phyloP scores from a whole-genome alignment of 35 echinoderm and acorn worm genomes.

The Heliocidaris tuberculata region DNA sequence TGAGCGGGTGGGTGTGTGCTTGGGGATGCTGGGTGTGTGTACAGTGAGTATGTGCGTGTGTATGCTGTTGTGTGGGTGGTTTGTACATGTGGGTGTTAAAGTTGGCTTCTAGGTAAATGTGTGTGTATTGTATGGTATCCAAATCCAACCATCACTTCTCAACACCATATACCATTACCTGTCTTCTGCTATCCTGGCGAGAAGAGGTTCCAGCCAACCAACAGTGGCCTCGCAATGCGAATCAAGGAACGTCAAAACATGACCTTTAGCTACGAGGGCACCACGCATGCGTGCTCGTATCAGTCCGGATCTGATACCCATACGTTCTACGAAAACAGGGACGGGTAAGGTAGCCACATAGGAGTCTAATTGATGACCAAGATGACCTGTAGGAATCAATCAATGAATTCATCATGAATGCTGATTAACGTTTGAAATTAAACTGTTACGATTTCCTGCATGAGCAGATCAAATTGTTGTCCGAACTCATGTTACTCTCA shows the following conservation, averaged over 20 bases:
- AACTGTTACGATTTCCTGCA: too few relatives aligned
- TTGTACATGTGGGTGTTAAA: too few relatives aligned
- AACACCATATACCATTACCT: slow-evolving; percentile 70
- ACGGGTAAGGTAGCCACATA: slow-evolving; percentile 80
- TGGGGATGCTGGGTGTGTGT: too few relatives aligned
- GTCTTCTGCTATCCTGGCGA: slow-evolving; percentile 80
- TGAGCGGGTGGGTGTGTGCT: too few relatives aligned
- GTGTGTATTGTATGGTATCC: too few relatives aligned
- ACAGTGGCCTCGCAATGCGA: slow-evolving; percentile 83
- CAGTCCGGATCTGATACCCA: slow-evolving; percentile 63
- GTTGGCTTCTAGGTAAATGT: too few relatives aligned
- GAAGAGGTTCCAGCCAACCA: slow-evolving; percentile 84
- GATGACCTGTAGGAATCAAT: slow-evolving; percentile 57
- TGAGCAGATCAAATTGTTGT: neutral
- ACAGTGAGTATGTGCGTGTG: too few relatives aligned
- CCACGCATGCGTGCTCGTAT: slow-evolving; percentile 72
- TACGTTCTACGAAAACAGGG: slow-evolving; percentile 60
- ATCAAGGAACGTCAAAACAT: slow-evolving; percentile 74
- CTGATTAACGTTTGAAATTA: neutral
- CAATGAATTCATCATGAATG: neutral
- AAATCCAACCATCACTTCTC: too few relatives aligned
- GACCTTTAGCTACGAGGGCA: slow-evolving; percentile 65
- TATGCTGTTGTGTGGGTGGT: too few relatives aligned
- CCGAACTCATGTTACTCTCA: neutral
- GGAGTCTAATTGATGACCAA: slow-evolving; percentile 64